Evolutionary conservation across 2,888 invertebrate species (phyloP), one percentile per base, ranked within the genome.

Genomic region (Pheosia gnoma): DNA sequence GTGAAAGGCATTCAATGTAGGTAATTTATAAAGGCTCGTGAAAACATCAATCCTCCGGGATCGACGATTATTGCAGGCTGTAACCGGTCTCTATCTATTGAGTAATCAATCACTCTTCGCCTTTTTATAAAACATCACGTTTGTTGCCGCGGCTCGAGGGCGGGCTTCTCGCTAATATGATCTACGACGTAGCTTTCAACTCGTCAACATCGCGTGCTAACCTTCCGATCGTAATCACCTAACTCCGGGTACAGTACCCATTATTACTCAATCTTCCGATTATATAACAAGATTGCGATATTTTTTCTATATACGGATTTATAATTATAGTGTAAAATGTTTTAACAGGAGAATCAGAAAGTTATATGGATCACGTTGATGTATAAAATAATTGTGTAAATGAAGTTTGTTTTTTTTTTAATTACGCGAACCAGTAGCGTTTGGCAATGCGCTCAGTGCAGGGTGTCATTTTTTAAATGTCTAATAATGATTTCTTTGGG

Each of bases 181-280:
- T 57, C 36, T 45, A 57, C 57, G 43, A 57, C 45, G 45, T 45
- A 45, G 0, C 57, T 45, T 45, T 25, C 36, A 45, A 25, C 45
- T 13, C 25, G 57, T 45, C 57, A 38, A 53, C 61, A 41, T 66
- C 55, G 66, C 66, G 60, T 66, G 66, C 49, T 58, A 25, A n/a
- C 49, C 36, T 47, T 6, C 54, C 11, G 77, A 77, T 75, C 38
- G 56, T 66, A 64, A 75, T 77, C 59, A 51, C 55, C 11, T 7
- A 49, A 4, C 38, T 65, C 58, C 54, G 70, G 69, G 72, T 66
- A 65, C 65, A 65, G 59, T 62, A 63, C 62, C 72, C 67, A 69
- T 75, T 77, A 74, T 74, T 72, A 70, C 72, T 65, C 67, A 76
- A 74, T 74, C 70, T 57, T 55, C 61, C 61, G 77, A 77, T 77